Evolutionary conservation across 1,140 invertebrate genomes (phyloP), one percentile per base, ranked within the genome.

Genomic region (Tetramorium alpestre): DNA sequence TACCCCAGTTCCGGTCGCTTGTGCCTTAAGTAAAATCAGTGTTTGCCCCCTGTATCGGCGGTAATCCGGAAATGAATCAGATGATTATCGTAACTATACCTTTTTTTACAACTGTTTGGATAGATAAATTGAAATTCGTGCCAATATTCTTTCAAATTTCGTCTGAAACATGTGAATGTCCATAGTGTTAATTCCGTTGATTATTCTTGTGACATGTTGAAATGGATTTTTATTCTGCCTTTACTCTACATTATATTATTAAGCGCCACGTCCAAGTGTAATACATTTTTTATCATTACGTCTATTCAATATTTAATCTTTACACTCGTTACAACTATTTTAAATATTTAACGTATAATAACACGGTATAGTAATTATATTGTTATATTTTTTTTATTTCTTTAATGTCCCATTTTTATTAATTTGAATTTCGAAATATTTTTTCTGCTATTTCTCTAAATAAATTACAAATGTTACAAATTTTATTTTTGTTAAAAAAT

Each of bases 231-330:
- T 13, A 51, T 49, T 64, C 4, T 13, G 1, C 8, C n/a, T 25
- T 69, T 65, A 67, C 5, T 22, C 11, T 16, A 16, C 2, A 69
- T 65, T 65, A 18, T 18, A 69, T 25, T 54, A 67, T 80, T 67
- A 60, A 47, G 8, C 41, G 16, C 0, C 16, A 33, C 18, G 25
- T 62, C 41, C 41, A 10, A 44, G n/a, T 3, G 6, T 10, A 28
- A 41, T 47, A 65, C 3, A 78, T 65, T 64, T 33, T 47, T 78
- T 47, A 47, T 44, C 10, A 16, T 64, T 5, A 8, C 11, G 7
- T 13, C 13, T 65, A 76, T 49, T 65, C 65, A 47, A 49, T 65
- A 65, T 77, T 77, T 64, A 64, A 77, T 77, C 1, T 28, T 58
- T 64, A 11, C 25, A 33, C 22, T 77, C 16, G 10, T 77, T 64